Conservation (phyloP, 1,140 invertebrate genomes). For the Bombus breviceps region DNA sequence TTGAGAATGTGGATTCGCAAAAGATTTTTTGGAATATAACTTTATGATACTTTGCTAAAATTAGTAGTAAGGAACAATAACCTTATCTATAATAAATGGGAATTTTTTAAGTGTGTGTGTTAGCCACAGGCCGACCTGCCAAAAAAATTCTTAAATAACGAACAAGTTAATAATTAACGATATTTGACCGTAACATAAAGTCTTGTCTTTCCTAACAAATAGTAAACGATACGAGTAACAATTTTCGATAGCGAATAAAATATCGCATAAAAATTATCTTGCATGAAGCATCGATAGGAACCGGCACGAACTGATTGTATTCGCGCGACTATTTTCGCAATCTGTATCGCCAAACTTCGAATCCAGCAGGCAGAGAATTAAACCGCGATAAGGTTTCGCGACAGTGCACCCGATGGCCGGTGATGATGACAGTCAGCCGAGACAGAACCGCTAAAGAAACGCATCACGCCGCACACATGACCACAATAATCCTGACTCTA, state of each 20-base stretch:
- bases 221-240: too few relatives aligned
- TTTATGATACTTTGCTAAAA: too few relatives aligned
- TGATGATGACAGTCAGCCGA: conserved; percentile 29
- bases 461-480: conserved; percentile 7
- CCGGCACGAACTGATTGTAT: conserved; percentile 23
- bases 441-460: conserved; percentile 40
- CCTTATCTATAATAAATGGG: too few relatives aligned
- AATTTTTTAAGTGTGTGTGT: too few relatives aligned
- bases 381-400: conserved; percentile 63
- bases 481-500: conserved; percentile 45
- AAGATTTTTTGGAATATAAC: too few relatives aligned
- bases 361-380: conserved; percentile 55
- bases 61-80: too few relatives aligned
- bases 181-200: too few relatives aligned
- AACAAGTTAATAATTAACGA: too few relatives aligned
- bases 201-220: too few relatives aligned
- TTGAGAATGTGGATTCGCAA: too few relatives aligned
- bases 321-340: conserved; percentile 30
- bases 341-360: conserved; percentile 48
- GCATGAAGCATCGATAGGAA: conserved; percentile 8
- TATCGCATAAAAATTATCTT: neutral
- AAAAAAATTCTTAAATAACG: too few relatives aligned
- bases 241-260: too few relatives aligned
- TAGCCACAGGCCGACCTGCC: accelerated
- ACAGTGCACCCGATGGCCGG: conserved; percentile 37